Conservation (phyloP, 1,140 invertebrate genomes). For the Leptinotarsa defecta region DNA sequence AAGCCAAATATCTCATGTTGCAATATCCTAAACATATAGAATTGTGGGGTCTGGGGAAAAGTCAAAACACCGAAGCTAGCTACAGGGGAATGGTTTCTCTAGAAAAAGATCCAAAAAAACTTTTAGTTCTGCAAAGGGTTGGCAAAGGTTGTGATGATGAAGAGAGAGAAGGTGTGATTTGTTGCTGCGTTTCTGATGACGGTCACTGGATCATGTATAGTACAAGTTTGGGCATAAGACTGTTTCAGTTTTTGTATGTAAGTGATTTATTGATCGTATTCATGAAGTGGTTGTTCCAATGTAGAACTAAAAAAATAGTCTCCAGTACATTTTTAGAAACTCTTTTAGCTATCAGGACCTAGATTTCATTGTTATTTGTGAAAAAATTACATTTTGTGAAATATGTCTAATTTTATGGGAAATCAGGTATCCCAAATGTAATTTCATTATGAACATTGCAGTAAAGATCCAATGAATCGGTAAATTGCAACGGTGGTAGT, state of each 20-base stretch:
- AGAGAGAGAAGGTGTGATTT: conserved; percentile 66
- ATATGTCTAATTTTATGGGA: no score
- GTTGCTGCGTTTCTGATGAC: conserved; percentile 69
- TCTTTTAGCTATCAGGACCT: no score
- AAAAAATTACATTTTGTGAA: no score
- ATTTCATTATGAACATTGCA: no score
- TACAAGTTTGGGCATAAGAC: conserved; percentile 66
- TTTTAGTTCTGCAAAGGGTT: conserved; percentile 62
- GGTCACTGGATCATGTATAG: conserved; percentile 75
- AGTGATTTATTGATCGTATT: conserved; percentile 36
- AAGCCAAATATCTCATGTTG: conserved; percentile 68
- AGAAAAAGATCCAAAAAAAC: conserved; percentile 64
- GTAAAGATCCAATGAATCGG: no score
- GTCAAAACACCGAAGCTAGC: conserved; percentile 40
- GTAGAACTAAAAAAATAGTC: no score
- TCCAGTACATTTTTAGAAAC: no score
- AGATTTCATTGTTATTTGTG: no score
- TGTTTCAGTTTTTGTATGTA: conserved; percentile 69
- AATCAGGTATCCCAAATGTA: no score
- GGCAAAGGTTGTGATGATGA: conserved; percentile 56
- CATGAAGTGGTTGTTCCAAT: no score
- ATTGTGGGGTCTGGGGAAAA: conserved; percentile 59
- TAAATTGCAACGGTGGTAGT: no score
- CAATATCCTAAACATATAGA: conserved; percentile 65
- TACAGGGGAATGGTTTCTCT: conserved; percentile 43